Evolutionary conservation across 2,888 invertebrate species (phyloP), one percentile per base, ranked within the genome.

Genomic region (Drosophila imparisetae): DNA sequence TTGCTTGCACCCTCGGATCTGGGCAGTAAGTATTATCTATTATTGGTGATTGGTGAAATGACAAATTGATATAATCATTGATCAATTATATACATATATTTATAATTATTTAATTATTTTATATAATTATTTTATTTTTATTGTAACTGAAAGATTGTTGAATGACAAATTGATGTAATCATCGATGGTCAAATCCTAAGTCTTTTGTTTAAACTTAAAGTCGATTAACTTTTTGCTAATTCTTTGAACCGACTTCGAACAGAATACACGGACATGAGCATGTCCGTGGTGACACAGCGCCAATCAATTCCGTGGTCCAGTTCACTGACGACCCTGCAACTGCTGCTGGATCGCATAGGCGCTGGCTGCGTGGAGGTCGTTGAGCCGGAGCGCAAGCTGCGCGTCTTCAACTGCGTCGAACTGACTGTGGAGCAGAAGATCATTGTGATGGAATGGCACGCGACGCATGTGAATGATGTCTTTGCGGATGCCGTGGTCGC

Each of bases 401-500:
- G 95, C 15, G 96, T 98, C 8, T 98, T 98, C 93, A 95, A 95
- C 83, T 96, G 96, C 77, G 94, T 99, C 50, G 97, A 97, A 78
- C 95, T 99, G 42, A 95, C 95, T 0, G 94, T 98, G 21, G 98
- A 98, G 80, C 95, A 95, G 42, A 96, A 96, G 92, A 95, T 97
- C 80, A 96, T 98, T 34, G 96, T 97, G 0, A 94, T 99, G 68
- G 98, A 98, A 95, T 99, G 99, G 99, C 94, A 96, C 52, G 98
- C 98, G 10, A 97, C 96, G 91, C 98, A 99, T 0, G 96, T 98
- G 53, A 96, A 98, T 91, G 99, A 99, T 93, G 99, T 99, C 98
- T 99, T 96, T 93, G 99, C 99, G 34, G 99, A 99, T 94, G 97
- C 99, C 34, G 96, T 98, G 34, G 94, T 98, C 63, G 97, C 97